Percentiles rank a stretch among this genome's conserved stretches.
phyloP scores from a whole-genome alignment of 1,140 invertebrate species.

The Brachionus manjavacas region DNA sequence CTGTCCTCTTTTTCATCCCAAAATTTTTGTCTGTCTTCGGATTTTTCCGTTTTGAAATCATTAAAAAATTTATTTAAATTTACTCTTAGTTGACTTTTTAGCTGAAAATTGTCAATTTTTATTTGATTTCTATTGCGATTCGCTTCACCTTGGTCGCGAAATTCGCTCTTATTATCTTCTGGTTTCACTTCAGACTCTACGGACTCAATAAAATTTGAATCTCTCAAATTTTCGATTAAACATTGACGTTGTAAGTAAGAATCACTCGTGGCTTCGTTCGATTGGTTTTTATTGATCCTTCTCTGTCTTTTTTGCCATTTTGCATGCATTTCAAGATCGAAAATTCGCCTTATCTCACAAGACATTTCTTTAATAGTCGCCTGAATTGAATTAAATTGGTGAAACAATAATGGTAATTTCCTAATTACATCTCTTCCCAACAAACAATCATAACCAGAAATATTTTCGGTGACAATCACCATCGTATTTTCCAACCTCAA shows the following conservation, averaged over 20 bases:
- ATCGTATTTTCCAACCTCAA: neutral
- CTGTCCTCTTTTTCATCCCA: neutral
- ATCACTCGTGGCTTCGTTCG: neutral
- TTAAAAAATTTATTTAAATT: no score
- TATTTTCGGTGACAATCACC: constrained; percentile 13
- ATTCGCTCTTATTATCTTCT: neutral
- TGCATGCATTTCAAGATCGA: neutral
- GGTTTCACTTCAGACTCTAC: neutral
- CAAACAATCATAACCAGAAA: neutral
- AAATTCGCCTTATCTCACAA: neutral
- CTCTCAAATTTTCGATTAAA: neutral
- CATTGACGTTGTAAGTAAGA: neutral
- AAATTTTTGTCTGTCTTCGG: neutral
- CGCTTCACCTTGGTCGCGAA: neutral
- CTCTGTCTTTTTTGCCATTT: neutral
- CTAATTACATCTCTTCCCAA: neutral
- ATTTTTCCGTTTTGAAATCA: neutral
- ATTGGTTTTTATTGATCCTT: neutral
- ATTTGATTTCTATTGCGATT: neutral
- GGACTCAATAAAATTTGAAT: neutral
- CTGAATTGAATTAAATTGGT: neutral
- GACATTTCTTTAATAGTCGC: neutral
- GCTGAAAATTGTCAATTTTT: neutral
- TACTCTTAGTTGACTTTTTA: neutral
- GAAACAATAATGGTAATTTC: neutral